phyloP scores from a whole-genome alignment of 2,113 vertebrate species.

The Struthidea cinerea region DNA sequence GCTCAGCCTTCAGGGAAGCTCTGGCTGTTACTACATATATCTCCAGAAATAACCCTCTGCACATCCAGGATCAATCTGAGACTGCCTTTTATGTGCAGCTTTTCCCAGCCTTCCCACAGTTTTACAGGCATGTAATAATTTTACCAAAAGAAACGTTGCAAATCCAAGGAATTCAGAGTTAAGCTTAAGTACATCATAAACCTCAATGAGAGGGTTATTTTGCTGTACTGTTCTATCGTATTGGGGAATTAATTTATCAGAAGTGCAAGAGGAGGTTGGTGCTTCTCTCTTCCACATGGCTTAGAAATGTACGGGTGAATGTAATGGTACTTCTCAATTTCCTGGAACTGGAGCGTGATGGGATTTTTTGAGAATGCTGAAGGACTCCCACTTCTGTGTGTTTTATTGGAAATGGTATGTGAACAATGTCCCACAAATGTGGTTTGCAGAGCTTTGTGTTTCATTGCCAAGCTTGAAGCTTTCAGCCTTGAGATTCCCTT shows the following conservation, averaged over 20 bases:
- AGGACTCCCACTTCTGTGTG: neutral
- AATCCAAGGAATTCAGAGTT: neutral
- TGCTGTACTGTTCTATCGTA: neutral
- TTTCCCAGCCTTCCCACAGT: neutral
- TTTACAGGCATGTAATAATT: neutral
- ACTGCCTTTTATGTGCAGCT: neutral
- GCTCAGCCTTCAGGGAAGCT: neutral
- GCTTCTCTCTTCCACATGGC: neutral
- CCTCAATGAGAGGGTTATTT: neutral
- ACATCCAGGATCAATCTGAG: neutral
- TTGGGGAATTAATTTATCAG: neutral
- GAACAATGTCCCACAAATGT: neutral
- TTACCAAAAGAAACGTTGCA: neutral
- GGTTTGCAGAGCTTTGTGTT: neutral
- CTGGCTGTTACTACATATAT: neutral
- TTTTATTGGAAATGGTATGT: neutral
- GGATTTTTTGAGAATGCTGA: neutral
- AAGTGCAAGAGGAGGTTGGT: neutral
- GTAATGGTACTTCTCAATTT: neutral
- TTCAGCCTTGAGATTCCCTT: neutral
- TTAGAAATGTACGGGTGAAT: neutral
- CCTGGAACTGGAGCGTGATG: neutral
- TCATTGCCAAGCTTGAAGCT: neutral
- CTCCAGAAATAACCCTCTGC: neutral
- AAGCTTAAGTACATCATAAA: neutral